Base-by-base conservation (phyloP, 2,113 vertebrate species). In the Parus major region DNA sequence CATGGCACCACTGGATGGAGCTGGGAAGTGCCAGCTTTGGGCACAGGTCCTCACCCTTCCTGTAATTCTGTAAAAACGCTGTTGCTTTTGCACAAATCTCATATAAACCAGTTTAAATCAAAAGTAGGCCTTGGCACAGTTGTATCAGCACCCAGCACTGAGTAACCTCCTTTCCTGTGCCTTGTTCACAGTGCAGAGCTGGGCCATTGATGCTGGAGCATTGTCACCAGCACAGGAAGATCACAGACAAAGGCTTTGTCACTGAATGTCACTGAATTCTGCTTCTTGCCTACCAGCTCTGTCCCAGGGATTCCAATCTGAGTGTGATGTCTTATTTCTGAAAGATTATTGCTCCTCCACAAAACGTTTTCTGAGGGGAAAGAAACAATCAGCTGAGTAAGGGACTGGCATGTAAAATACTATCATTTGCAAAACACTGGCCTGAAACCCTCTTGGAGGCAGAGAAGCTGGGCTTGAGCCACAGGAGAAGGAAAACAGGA, bases 371-470 rank as follows among this genome's bases (percentile, higher is more conserved):
- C 93, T 81, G 69, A 64, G 79, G 36, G 47, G 44, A 78, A 39
- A 76, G 31, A 36, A 89, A 86, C 87, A 94, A 91, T 82, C 68
- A 94, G 52, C 53, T 84, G 81, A 93, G 70, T 86, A 85, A 97
- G 68, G 94, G 70, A 90, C 68, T 95, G 94, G 88, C 96, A 92
- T 71, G 61, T 72, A 97, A 96, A 97, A 88, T n/a, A 95, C 70
- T 77, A 72, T 66, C 60, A 94, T 94, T 97, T 95, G 91, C 70
- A 95, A 84, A 97, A 96, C 15, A 33, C 41, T 60, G 66, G 33
- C 86, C 39, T 36, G 16, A 60, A 86, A 86, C 3, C 8, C 82
- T 71, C 86, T 96, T 86, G 64, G 71, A 91, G 82, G 31, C 63
- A 70, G 36, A 61, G 69, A 78, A 86, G 72, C 52, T 95, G 92